A percentile compares a stretch with the other conserved stretches of the same genome.
Conservation (phyloP, 2,797 vertebrate genomes). For the Gallinago stenura region DNA sequence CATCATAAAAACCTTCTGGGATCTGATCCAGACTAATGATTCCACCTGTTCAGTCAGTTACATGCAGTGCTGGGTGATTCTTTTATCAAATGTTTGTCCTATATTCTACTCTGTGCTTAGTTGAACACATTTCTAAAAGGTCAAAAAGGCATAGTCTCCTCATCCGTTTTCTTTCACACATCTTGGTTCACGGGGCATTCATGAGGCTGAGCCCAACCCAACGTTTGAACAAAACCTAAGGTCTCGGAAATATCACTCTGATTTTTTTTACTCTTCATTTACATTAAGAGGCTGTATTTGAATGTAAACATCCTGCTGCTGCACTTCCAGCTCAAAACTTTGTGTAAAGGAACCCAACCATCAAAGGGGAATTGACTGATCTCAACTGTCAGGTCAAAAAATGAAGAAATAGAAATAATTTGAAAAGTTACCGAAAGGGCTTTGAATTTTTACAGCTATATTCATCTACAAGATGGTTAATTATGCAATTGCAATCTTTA, state of each 20-base stretch:
- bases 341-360: background rate
- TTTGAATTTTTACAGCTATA: constrained; percentile 24
- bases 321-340: constrained; percentile 8
- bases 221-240: background rate
- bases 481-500: constrained; percentile 44
- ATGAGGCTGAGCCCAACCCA: background rate
- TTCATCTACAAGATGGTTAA: background rate
- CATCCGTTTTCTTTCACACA: background rate
- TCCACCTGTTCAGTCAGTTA: constrained; percentile 52
- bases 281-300: background rate
- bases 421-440: constrained; percentile 33
- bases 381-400: background rate
- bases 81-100: background rate
- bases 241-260: background rate
- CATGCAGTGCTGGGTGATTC: background rate
- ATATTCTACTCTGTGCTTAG: background rate
- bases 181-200: background rate
- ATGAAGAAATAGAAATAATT: constrained; percentile 10
- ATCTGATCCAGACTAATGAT: constrained; percentile 56
- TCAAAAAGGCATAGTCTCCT: background rate
- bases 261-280: background rate
- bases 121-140: background rate
- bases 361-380: background rate
- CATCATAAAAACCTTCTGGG: constrained; percentile 53
- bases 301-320: constrained; percentile 28